phyloP scores from a whole-genome alignment of 2,113 vertebrate species.

The Dolichallabes microphthalmus region DNA sequence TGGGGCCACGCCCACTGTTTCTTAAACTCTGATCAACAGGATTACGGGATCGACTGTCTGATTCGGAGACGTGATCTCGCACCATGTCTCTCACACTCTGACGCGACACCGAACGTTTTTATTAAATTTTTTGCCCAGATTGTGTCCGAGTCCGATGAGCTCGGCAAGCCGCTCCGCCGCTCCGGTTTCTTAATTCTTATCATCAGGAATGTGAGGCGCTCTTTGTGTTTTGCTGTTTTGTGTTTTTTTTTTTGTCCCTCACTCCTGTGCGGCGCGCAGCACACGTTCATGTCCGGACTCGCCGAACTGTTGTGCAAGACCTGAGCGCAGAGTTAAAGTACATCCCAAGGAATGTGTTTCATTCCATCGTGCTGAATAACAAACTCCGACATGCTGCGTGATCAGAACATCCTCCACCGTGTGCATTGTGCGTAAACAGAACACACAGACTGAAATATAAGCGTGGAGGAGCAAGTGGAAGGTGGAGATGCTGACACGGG shows the following conservation, averaged over 20 bases:
- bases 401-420: not conserved
- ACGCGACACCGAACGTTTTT: no score
- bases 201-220: not conserved
- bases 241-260: not conserved
- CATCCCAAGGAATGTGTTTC: slow-evolving; percentile 61
- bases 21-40: not conserved
- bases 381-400: slow-evolving; percentile 54
- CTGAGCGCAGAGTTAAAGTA: slow-evolving; percentile 32
- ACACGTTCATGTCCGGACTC: slow-evolving; percentile 66
- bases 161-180: no score
- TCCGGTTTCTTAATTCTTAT: not conserved
- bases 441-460: not conserved
- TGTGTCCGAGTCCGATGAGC: not conserved
- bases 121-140: not conserved
- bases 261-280: slow-evolving; percentile 52
- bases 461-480: not conserved
- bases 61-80: not conserved
- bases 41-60: not conserved
- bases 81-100: not conserved
- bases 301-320: slow-evolving; percentile 62
- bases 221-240: not conserved
- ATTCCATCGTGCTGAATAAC: slow-evolving; percentile 61
- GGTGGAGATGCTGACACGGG: not conserved
- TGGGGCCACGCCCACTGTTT: not conserved
- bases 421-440: not conserved